Evolutionary conservation across 2,797 vertebrate genomes (phyloP), one percentile per base, ranked within the genome.

Genomic region (Nannoperca australis): DNA sequence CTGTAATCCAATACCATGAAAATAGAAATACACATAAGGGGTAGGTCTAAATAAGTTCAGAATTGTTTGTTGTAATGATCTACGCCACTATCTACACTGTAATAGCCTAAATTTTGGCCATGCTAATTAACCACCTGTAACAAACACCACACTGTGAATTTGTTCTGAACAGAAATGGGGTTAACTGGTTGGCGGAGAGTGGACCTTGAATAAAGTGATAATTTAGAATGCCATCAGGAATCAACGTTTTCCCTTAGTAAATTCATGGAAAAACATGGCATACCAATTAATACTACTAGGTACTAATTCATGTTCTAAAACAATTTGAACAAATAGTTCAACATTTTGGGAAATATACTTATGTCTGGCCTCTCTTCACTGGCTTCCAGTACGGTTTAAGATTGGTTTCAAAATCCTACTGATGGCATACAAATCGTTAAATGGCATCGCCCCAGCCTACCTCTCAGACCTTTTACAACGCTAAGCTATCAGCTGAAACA

Each of bases 141-240:
- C 24, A 20, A 8, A 49, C 30, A 11, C 5, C 5, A 47, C 24
- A 17, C 18, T 24, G 32, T 22, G 20, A 20, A 5, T 32, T 40
- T 62, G 18, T 70, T 69, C 34, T 34, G 15, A 65, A 47, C 55
- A 42, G 34, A 62, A 32, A 18, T 13, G 11, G 47, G 10, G 12
- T 55, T 36, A 50, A 34, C 47, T 42, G 30, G 9, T 61, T 49
- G 6, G 54, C 62, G n/a, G n/a, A n/a, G n/a, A 65, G 14, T 75
- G 54, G 44, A 30, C 54, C 36, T 36, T 72, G 47, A 82, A 64
- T 64, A 58, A 68, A 70, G n/a, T 49, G 13, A 51, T 58, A 24
- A 78, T 69, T 73, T 75, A 15, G 27, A 72, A n/a, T 83, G 30
- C 30, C 7, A 71, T 62, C 40, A 47, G 27, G 13, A 66, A n/a